phyloP scores from a whole-genome alignment of 2,113 vertebrate genomes.

The cattle (Bos taurus) region DNA sequence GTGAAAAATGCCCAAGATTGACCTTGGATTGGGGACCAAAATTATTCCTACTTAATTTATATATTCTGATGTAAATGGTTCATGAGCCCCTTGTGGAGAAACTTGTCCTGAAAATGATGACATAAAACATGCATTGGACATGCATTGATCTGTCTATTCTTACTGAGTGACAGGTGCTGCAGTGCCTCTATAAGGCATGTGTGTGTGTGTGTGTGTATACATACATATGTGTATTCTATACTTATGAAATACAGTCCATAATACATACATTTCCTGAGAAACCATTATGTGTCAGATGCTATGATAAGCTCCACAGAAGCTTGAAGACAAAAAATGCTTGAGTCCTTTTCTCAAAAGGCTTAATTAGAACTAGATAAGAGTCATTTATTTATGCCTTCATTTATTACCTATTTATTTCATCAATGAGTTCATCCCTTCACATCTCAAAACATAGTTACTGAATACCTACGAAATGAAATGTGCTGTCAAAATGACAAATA shows the following conservation, averaged over 20 bases:
- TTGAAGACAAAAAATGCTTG: neutral
- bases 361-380: neutral
- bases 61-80: neutral
- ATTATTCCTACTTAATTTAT: neutral
- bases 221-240: neutral
- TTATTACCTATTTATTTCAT: neutral
- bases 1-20: neutral
- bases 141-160: neutral
- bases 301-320: accelerated
- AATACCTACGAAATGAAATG: neutral
- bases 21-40: neutral
- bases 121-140: neutral
- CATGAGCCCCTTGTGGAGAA: neutral
- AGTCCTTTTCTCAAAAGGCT: neutral
- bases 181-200: neutral
- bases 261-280: neutral
- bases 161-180: neutral
- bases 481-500: neutral
- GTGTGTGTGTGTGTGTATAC: neutral
- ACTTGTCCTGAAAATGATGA: neutral
- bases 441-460: neutral
- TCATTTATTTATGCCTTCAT: neutral
- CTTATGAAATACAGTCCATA: neutral
- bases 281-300: neutral
- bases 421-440: neutral